Percentiles rank a stretch among this genome's conserved stretches.
Conservation (phyloP, 2,888 invertebrate species). For the Vannuccia rotundouncinata region DNA sequence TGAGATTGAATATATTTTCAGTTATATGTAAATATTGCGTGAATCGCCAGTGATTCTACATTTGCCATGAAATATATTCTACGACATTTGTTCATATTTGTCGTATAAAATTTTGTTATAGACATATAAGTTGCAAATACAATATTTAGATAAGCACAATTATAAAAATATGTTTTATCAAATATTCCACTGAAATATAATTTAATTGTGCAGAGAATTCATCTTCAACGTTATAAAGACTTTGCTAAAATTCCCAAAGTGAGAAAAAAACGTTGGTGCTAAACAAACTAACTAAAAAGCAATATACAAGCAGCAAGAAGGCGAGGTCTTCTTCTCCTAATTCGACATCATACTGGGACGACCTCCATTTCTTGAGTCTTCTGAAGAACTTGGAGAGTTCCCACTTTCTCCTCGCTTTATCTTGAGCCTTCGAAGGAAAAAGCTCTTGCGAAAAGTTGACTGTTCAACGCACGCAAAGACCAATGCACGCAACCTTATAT, state of each 20-base stretch:
- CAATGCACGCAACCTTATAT: background rate
- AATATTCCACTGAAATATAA: no score
- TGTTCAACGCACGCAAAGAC: background rate
- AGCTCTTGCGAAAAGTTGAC: conserved; percentile 16
- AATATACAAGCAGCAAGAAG: background rate
- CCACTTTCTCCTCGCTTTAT: background rate
- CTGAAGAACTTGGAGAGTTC: background rate
- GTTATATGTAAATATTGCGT: no score
- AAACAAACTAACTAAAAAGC: background rate
- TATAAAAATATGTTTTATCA: no score
- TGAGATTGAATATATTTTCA: no score
- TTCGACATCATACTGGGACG: no score
- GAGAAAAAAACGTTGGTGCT: background rate
- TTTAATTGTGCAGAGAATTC: no score
- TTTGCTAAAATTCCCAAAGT: background rate
- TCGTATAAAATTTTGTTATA: no score
- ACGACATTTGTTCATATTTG: no score
- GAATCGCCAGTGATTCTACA: no score
- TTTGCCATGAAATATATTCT: no score
- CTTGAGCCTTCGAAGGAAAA: background rate
- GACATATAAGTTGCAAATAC: no score
- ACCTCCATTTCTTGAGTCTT: background rate
- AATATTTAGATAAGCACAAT: no score
- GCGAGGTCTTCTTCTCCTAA: background rate
- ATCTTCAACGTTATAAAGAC: background rate